Evolutionary conservation across 2,888 invertebrate species (phyloP), one percentile per base, ranked within the genome.

Genomic region (Heliconius hortense): DNA sequence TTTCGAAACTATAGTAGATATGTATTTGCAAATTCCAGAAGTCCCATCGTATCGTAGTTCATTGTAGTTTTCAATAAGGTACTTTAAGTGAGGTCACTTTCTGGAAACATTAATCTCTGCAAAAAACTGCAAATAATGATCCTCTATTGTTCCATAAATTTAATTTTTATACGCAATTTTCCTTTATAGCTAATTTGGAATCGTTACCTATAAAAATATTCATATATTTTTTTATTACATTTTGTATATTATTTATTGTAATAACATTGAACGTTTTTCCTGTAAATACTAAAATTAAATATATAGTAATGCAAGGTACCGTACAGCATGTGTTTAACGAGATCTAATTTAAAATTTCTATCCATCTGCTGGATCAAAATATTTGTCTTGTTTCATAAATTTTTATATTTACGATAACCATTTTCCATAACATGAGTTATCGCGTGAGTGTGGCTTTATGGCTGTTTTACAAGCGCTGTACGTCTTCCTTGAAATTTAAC

Each of bases 401-500:
- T 70, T 77, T 77, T 77, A 73, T 73, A 73, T 75, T 77, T 67
- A 70, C 62, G 53, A 60, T 72, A 62, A 59, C 71, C 71, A 75
- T 75, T 70, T 75, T 73, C 73, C 71, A 77, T 78, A 78, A 73
- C 68, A 73, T 71, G 69, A 28, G 75, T 78, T 75, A 78, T 73
- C 63, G 78, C 77, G 28, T 69, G 64, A 71, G 60, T 75, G 66
- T 70, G 73, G 31, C 68, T 78, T 78, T 76, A 78, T 74, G 69
- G 71, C 53, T 48, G 48, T 75, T 78, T 77, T 75, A 78, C 71
- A 78, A 73, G 72, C 74, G 53, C n/a, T 59, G 31, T 75, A 72
- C 62, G 69, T 71, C 66, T 39, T 53, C 64, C 39, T 69, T 73
- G 64, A 69, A 73, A 67, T 75, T 75, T 69, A 64, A 56, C 31